phyloP scores from a whole-genome alignment of 2,113 vertebrate genomes.

The Pseudopodoces humilis region DNA sequence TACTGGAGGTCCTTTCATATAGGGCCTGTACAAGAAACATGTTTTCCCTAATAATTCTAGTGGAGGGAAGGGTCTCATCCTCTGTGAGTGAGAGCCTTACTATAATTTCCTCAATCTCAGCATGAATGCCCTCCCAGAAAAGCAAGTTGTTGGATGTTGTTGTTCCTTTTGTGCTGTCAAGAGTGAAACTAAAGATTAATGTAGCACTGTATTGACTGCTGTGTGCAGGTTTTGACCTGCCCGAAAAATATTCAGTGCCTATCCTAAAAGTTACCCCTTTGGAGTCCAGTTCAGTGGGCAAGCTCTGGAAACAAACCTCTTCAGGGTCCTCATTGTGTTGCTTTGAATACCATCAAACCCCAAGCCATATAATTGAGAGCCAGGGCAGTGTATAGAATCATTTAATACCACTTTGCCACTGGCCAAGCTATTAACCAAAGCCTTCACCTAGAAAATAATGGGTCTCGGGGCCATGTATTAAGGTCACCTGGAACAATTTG shows the following conservation, averaged over 20 bases:
- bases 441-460: neutral
- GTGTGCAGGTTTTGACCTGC: conserved; percentile 11
- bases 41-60: neutral
- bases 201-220: neutral
- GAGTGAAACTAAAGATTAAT: neutral
- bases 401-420: neutral
- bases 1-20: neutral
- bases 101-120: neutral
- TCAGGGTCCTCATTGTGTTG: neutral
- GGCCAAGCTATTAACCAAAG: neutral
- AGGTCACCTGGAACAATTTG: neutral
- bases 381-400: neutral
- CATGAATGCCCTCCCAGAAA: neutral
- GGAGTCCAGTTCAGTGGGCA: neutral
- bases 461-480: neutral
- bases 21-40: neutral
- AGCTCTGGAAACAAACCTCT: neutral
- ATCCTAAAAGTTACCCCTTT: neutral
- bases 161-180: neutral
- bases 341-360: neutral
- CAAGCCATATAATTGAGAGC: neutral
- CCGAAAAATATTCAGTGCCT: neutral
- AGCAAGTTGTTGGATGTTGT: neutral
- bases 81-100: neutral
- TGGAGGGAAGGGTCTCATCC: neutral